phyloP scores from a whole-genome alignment of 2,797 vertebrate species.

The Tolypeutes matacus region DNA sequence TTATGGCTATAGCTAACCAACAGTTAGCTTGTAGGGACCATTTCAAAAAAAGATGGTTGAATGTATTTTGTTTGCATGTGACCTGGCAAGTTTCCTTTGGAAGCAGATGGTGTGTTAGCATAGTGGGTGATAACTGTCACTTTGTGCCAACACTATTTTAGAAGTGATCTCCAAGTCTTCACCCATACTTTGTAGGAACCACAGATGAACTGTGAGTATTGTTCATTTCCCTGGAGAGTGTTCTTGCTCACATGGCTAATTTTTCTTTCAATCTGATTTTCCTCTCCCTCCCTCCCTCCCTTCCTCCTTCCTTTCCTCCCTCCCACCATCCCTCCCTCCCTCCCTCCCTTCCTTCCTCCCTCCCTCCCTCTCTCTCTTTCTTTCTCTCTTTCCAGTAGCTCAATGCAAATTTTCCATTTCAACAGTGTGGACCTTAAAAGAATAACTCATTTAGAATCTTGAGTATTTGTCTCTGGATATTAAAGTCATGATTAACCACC shows the following conservation, averaged over 20 bases:
- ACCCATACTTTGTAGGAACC: background rate
- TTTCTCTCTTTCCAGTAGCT: background rate
- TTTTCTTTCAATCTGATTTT: background rate
- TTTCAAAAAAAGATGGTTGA: background rate
- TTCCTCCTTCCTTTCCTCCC: no score
- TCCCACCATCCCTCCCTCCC: no score
- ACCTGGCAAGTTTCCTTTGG: background rate
- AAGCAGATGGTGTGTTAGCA: background rate
- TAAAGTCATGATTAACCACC: background rate
- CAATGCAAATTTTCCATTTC: background rate
- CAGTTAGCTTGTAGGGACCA: no score
- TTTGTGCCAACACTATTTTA: background rate
- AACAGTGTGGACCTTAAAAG: background rate
- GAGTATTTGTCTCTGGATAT: background rate
- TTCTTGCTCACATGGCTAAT: background rate
- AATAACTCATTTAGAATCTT: background rate
- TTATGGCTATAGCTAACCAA: background rate
- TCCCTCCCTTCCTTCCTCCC: background rate
- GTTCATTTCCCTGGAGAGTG: background rate
- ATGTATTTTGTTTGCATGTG: background rate
- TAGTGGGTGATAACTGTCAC: background rate
- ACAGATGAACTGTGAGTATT: background rate
- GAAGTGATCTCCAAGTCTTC: background rate
- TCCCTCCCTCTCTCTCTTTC: background rate
- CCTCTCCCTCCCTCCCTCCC: no score